A percentile compares a stretch with the other conserved stretches of the same genome.
These are phyloP conservation scores for Cryptoblepharus egeriae DNA, from an alignment of 2,797 vertebrate genomes.

Conservation along the genomic window DNA sequence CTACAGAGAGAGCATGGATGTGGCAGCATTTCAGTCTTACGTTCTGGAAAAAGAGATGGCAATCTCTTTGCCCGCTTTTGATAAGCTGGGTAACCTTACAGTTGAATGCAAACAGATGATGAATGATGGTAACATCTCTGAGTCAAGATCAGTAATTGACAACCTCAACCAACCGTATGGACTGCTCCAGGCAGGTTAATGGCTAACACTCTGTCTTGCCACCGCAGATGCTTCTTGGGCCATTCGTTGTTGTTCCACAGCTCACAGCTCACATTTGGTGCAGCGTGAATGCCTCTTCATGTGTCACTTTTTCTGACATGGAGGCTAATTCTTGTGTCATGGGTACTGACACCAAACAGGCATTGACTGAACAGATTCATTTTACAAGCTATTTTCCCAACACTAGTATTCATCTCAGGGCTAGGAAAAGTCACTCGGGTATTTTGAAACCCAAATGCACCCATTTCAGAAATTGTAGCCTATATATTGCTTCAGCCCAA, in stretches of 20 bases:
- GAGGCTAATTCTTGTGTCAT: too few species aligned
- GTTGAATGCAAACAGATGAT: neutral
- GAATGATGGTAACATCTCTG: neutral
- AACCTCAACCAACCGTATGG: neutral
- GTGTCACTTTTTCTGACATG: neutral
- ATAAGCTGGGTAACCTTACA: neutral
- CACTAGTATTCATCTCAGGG: neutral
- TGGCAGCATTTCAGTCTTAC: neutral
- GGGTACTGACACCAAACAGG: too few species aligned
- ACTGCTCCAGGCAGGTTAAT: neutral
- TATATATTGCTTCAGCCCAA: too few species aligned
- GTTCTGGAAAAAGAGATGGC: neutral
- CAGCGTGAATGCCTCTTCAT: neutral
- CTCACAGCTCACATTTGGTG: neutral
- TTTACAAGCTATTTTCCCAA: neutral
- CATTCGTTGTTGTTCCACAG: neutral
- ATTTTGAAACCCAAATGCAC: neutral
- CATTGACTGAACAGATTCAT: neutral
- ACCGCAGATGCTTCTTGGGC: neutral
- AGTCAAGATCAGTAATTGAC: neutral
- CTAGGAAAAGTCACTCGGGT: neutral
- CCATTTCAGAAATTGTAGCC: too few species aligned
- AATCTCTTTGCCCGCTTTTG: neutral
- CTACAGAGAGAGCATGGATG: slow-evolving; percentile 15
- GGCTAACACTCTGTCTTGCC: neutral